Base-by-base conservation (phyloP, 2,113 vertebrate species). In the Eleginops maclovinus region DNA sequence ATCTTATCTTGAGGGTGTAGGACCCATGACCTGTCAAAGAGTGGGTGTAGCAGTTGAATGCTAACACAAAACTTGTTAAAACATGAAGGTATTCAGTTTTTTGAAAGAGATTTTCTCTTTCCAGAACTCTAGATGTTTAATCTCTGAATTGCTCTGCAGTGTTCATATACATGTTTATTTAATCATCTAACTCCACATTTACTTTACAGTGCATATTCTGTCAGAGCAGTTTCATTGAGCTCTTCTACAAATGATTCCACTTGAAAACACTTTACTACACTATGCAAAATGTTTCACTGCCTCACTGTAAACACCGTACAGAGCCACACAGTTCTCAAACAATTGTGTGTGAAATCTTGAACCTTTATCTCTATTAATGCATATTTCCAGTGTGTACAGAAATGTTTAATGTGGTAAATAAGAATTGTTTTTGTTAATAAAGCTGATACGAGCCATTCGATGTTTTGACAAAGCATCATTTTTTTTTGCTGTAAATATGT, bases 401-500 rank as follows among this genome's bases (percentile, higher is more conserved):
- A 64, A 72, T 65, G 49, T 87, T 73, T 70, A 47, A 84, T 47
- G 55, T 81, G 56, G 87, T 72, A 51, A 73, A 62, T 69, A 64
- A 59, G n/a, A 61, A 41, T 68, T 49, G 24, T 74, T 82, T 82
- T 85, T 86, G 66, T 86, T 81, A 71, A 62, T 79, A 62, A 87
- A 36, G 87, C 83, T 81, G 75, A 73, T 49, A 43, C 62, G 89
- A 93, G 85, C 87, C 89, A 84, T 84, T 85, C 66, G 82, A 87
- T 82, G 73, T 88, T 86, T 36, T 84, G 72, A 86, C 36, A 64
- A 91, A 79, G 72, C 77, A 85, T 85, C 46, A 1, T 72, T 24
- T 76, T 81, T 81, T 75, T 54, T 79, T 83, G 63, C 64, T 93
- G 87, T 92, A 90, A 91, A 92, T 92, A 88, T 89, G 59, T 88